These are phyloP conservation scores for Himalopsyche tibetana DNA, from an alignment of 2,888 invertebrate species.

Conservation along the genomic window DNA sequence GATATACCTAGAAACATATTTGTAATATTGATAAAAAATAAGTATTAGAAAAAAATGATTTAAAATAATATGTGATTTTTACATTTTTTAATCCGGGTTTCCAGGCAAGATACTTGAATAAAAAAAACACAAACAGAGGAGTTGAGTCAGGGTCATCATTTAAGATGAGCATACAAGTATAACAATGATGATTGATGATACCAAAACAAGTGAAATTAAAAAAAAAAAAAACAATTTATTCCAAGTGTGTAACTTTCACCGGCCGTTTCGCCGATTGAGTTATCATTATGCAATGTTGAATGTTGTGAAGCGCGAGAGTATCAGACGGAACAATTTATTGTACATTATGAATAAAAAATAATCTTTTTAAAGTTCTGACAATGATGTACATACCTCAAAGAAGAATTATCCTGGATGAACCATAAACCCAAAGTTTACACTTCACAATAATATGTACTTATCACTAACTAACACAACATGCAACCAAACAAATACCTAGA, in stretches of 20 bases:
- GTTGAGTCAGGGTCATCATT: no score
- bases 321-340: no score
- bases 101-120: no score
- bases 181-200: not conserved
- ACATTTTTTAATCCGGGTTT: no score
- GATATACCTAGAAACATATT: no score
- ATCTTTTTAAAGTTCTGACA: not conserved
- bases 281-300: conserved; percentile 17
- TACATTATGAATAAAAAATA: not conserved
- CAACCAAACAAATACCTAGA: not conserved
- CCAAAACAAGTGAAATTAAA: conserved; percentile 8
- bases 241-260: conserved; percentile 1
- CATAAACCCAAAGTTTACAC: conserved; percentile 25
- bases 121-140: no score
- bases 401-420: conserved; percentile 13
- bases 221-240: not conserved
- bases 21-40: no score
- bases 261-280: not conserved
- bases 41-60: no score
- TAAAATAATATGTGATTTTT: no score
- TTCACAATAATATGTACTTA: not conserved
- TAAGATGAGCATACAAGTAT: no score
- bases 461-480: conserved; percentile 36
- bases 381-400: conserved; percentile 12
- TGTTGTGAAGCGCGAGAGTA: not conserved